Evolutionary conservation across 2,113 vertebrate species (phyloP).

Genomic region (Bubo blakistoni): DNA sequence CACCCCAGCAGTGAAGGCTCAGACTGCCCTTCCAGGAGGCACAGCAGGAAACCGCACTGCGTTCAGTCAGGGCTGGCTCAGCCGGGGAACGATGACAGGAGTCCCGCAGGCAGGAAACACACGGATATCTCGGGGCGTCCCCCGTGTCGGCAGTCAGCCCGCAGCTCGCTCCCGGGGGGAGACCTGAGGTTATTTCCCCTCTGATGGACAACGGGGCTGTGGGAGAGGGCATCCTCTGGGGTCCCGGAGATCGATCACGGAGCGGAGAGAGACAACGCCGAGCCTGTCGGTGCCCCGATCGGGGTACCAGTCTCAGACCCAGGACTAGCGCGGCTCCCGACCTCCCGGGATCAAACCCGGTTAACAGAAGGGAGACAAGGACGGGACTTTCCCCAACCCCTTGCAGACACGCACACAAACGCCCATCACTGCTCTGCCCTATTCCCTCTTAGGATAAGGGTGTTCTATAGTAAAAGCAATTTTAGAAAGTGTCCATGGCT

Average conservation of each 20-base stretch:
- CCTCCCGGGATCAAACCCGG: not conserved
- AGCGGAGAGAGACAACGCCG: no score
- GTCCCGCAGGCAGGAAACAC: not conserved
- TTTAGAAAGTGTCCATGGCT: not conserved
- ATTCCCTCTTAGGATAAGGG: not conserved
- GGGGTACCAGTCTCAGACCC: accelerated
- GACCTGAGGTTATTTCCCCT: not conserved
- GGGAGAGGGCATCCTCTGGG: not conserved
- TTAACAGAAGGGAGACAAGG: accelerated
- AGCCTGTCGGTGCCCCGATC: accelerated
- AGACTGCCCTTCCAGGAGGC: not conserved
- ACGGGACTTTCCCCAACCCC: not conserved
- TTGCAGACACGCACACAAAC: not conserved
- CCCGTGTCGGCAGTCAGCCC: accelerated
- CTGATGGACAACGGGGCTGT: accelerated
- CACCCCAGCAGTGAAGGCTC: not conserved
- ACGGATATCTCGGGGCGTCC: accelerated
- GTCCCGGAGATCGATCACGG: accelerated
- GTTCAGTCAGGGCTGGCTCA: not conserved
- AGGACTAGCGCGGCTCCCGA: not conserved
- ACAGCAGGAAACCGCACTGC: not conserved
- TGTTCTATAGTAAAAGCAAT: not conserved
- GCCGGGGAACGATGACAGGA: not conserved
- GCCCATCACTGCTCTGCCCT: no score
- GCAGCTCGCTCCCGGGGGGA: accelerated